Conservation (phyloP, 30 jellyfish, hydroid and myxozoan genomes). For the Haliclystus octoradiatus region DNA sequence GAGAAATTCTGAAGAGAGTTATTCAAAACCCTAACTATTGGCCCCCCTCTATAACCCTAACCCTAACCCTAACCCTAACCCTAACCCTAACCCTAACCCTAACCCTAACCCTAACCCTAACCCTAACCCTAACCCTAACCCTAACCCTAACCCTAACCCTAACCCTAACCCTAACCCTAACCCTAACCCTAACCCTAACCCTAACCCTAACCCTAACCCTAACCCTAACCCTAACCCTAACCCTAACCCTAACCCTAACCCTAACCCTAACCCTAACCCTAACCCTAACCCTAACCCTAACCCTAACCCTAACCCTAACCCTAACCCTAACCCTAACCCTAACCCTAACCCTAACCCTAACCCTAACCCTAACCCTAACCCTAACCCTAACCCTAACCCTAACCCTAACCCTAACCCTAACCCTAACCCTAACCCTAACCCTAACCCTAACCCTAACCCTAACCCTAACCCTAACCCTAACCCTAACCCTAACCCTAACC, state of each 20-base stretch:
- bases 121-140: no score
- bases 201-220: conserved; percentile 39
- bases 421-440: no score
- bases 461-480: no score
- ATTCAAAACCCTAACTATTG: no score
- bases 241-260: conserved; percentile 36
- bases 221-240: conserved; percentile 36
- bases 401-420: no score
- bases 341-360: conserved; percentile 15
- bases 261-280: conserved; percentile 39
- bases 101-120: conserved; percentile 25
- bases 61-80: conserved; percentile 44
- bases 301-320: conserved; percentile 7
- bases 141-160: conserved; percentile 53
- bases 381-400: no score
- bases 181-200: conserved; percentile 33
- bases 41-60: no score
- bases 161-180: conserved; percentile 36
- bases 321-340: not conserved
- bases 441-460: no score
- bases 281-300: conserved; percentile 30
- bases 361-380: no score
- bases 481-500: no score
- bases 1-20: no score
- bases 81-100: conserved; percentile 35